These are phyloP conservation scores for Lasioglossum leucozonium DNA, from an alignment of 2,888 invertebrate species.

Conservation along the genomic window DNA sequence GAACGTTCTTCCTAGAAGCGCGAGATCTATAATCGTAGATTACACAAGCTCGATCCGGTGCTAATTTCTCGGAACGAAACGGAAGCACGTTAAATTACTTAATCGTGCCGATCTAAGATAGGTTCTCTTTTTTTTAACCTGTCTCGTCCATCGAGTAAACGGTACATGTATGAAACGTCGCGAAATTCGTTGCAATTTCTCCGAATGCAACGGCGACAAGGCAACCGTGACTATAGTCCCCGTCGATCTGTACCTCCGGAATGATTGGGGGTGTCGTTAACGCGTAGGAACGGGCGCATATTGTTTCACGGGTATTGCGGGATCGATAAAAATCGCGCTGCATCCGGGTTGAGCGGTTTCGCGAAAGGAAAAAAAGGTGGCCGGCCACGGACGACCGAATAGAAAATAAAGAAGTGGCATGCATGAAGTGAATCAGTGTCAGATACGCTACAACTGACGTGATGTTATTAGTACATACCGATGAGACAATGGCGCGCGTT, in stretches of 20 bases:
- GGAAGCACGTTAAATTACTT: slow-evolving; percentile 17
- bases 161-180: neutral
- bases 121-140: neutral
- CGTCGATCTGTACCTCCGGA: slow-evolving; percentile 5
- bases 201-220: neutral
- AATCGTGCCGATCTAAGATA: slow-evolving; percentile 8
- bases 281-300: slow-evolving; percentile 8
- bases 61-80: slow-evolving; percentile 17
- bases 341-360: slow-evolving; percentile 42
- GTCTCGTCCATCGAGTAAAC: neutral
- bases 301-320: slow-evolving; percentile 12
- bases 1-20: neutral
- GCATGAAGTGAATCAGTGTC: slow-evolving; percentile 59
- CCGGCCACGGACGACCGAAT: slow-evolving; percentile 35
- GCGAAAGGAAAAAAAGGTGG: slow-evolving; percentile 25
- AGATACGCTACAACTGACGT: slow-evolving; percentile 62
- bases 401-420: slow-evolving; percentile 50
- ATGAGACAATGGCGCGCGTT: slow-evolving; percentile 65
- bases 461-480: slow-evolving; percentile 67
- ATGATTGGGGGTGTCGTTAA: neutral
- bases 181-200: neutral
- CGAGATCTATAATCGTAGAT: slow-evolving; percentile 3
- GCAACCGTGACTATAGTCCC: slow-evolving; percentile 7
- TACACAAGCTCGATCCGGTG: slow-evolving; percentile 10
- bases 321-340: slow-evolving; percentile 46